A percentile compares a stretch with the other conserved stretches of the same genome.
These are phyloP conservation scores for Pseudachorutes palmiensis DNA, from an alignment of 1,140 invertebrate species.

Conservation along the genomic window DNA sequence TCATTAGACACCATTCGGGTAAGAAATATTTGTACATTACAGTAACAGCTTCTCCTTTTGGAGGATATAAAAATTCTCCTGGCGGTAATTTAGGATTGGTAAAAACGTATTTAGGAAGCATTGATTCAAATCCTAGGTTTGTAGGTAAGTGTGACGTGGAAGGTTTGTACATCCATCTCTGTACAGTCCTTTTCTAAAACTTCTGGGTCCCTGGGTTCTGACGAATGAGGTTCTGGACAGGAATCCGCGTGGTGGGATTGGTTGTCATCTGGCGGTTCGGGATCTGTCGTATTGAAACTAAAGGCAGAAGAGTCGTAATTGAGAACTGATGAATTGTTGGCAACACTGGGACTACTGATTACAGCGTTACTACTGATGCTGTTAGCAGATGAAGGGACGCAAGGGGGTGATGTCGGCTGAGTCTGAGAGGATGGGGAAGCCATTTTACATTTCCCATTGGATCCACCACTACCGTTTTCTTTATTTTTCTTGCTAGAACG, in stretches of 20 bases:
- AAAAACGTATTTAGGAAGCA: not conserved
- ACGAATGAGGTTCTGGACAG: not conserved
- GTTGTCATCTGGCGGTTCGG: not conserved
- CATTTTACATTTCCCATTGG: constrained; percentile 16
- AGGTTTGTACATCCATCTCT: constrained; percentile 54
- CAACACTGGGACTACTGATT: not conserved
- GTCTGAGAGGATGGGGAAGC: not conserved
- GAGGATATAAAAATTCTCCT: not conserved
- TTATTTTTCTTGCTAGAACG: constrained; percentile 59
- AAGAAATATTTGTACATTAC: constrained; percentile 5
- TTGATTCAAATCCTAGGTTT: constrained; percentile 53
- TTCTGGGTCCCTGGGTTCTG: not conserved
- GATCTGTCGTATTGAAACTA: not conserved
- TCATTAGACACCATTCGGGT: not conserved
- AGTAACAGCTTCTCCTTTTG: not conserved
- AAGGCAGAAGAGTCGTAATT: not conserved
- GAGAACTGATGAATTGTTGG: not conserved
- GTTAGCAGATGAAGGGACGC: too few species aligned
- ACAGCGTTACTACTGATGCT: too few species aligned
- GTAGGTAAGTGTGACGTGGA: constrained; percentile 57
- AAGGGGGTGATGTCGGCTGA: not conserved
- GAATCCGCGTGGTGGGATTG: not conserved
- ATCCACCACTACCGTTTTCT: constrained; percentile 57
- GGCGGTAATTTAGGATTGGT: not conserved
- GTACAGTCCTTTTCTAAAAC: constrained; percentile 48